Evolutionary conservation across 2,888 invertebrate species (phyloP), one percentile per base, ranked within the genome.

Genomic region (Apamea anceps): DNA sequence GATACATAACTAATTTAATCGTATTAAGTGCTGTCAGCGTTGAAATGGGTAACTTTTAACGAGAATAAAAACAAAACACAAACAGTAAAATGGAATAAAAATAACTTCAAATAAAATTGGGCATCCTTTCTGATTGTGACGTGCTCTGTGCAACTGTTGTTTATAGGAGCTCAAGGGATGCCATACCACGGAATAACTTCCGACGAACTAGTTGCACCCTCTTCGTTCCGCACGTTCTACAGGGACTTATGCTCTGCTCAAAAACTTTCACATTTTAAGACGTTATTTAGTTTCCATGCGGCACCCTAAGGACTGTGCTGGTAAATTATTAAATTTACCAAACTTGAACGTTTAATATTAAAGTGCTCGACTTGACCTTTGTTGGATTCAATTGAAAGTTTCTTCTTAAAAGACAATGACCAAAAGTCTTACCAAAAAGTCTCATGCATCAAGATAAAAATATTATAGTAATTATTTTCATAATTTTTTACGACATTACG

Each of bases 241-340:
- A 72, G 94, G 94, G 93, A 93, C 91, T 88, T 90, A 90, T 91
- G 88, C 87, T 88, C 74, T 82, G 72, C 75, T 87, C 85, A 88
- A 92, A 95, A 96, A 96, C 95, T 95, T 95, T 91, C 92, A 93
- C 95, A 94, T 95, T 95, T 94, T 93, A 94, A 94, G 94, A 95
- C 92, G 91, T 95, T 94, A 94, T 93, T 93, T 94, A 93, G 94
- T 94, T 94, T 93, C 88, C 87, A 71, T 75, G 70, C 60, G 79
- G 75, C 79, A 89, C 91, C 92, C 92, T 77, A 67, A 87, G 91
- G 94, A 91, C 91, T 86, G 86, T 72, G 87, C 78, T 85, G 87
- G 89, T 92, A 93, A 94, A 94, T 94, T 94, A 95, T 95, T 95
- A 94, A 94, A 94, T 95, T 95, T 94, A 87, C 85, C 86, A 87